Percentiles rank a stretch among this genome's conserved stretches.
phyloP scores from a whole-genome alignment of 2,888 invertebrate species.

The Zygothrica quintamaculata region DNA sequence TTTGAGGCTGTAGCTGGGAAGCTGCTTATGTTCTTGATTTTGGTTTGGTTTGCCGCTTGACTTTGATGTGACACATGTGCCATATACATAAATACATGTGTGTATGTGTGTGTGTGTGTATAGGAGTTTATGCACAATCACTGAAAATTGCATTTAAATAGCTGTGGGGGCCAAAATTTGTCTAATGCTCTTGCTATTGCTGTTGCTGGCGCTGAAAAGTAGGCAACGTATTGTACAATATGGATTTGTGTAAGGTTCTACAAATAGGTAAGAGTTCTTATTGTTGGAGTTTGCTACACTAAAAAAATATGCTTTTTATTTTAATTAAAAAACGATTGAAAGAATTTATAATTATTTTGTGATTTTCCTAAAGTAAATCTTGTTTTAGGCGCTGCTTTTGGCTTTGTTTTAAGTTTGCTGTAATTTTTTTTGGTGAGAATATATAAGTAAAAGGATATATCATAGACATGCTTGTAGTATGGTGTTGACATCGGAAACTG shows the following conservation, averaged over 20 bases:
- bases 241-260: slow-evolving; percentile 3
- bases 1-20: slow-evolving; percentile 16
- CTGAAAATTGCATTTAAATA: slow-evolving; percentile 46
- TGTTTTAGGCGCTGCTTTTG: no score
- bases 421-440: no score
- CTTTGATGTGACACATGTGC: slow-evolving; percentile 42
- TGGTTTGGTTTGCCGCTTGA: slow-evolving; percentile 48
- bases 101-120: slow-evolving; percentile 4
- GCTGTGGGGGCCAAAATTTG: slow-evolving; percentile 32
- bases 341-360: no score
- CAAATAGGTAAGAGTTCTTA: not conserved
- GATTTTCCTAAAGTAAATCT: no score
- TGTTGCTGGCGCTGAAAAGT: slow-evolving; percentile 29
- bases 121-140: slow-evolving; percentile 10
- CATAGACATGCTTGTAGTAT: no score
- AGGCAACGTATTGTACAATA: slow-evolving; percentile 29
- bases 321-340: no score
- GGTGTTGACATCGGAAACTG: no score
- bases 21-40: slow-evolving; percentile 46
- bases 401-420: no score
- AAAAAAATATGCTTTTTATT: no score
- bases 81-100: not conserved
- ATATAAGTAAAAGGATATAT: no score
- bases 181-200: no score
- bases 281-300: no score